These are phyloP conservation scores for Siniperca chuatsi DNA, from an alignment of 2,113 vertebrate genomes.

Conservation along the genomic window DNA sequence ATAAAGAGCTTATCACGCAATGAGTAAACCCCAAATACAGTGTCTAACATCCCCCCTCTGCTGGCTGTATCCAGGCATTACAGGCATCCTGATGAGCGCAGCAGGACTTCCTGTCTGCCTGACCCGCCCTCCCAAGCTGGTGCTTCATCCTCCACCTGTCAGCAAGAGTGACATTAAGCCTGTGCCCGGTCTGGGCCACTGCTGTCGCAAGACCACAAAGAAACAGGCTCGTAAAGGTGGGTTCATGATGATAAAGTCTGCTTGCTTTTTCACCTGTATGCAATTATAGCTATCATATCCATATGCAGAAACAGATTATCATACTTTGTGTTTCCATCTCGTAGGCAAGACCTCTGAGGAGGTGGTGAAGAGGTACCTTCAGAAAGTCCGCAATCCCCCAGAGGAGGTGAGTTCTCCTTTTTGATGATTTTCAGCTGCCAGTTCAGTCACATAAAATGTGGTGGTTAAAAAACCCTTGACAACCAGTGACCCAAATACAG, in stretches of 20 bases:
- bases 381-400: conserved; percentile 94
- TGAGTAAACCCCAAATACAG: not conserved
- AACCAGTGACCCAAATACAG: not conserved
- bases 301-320: not conserved
- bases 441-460: not conserved
- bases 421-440: not conserved
- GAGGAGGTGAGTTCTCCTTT: conserved; percentile 88
- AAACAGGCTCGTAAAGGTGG: conserved; percentile 95
- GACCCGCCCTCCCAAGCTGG: conserved; percentile 93
- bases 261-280: not conserved
- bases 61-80: conserved; percentile 87
- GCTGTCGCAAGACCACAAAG: conserved; percentile 95
- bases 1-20: conserved; percentile 1
- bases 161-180: conserved; percentile 97
- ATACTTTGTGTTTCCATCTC: not conserved
- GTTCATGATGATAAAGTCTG: not conserved
- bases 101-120: conserved; percentile 94
- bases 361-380: conserved; percentile 94
- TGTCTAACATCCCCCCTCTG: conserved; percentile 28
- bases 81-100: conserved; percentile 95
- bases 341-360: conserved; percentile 94
- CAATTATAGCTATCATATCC: not conserved
- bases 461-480: too few species aligned
- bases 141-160: conserved; percentile 94
- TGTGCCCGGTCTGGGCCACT: conserved; percentile 93